Percentiles rank a stretch among this genome's conserved stretches.
Conservation (phyloP, 2,888 invertebrate genomes). For the Drosophila kokeensis region DNA sequence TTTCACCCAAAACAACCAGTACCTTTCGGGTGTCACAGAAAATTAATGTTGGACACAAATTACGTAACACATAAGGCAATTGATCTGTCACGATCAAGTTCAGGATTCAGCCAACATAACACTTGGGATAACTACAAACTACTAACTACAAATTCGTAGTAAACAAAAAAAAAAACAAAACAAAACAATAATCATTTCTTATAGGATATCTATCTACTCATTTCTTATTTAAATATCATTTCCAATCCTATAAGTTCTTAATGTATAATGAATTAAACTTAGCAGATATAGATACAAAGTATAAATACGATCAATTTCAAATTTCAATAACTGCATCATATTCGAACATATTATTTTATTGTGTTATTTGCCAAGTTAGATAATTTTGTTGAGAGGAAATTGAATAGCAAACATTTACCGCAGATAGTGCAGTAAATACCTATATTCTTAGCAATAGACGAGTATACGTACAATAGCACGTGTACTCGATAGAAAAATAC, state of each 20-base stretch:
- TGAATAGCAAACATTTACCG: background rate
- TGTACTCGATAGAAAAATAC: constrained; percentile 3
- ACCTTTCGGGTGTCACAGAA: constrained; percentile 22
- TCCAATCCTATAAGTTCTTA: background rate
- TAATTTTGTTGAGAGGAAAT: background rate
- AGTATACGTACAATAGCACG: constrained; percentile 16
- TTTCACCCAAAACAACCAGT: constrained; percentile 1
- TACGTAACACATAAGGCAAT: constrained; percentile 29
- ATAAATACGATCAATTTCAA: background rate
- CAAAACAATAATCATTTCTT: background rate
- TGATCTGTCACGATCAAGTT: constrained; percentile 9
- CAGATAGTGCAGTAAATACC: constrained; percentile 5
- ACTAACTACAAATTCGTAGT: constrained; percentile 3
- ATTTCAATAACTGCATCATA: background rate
- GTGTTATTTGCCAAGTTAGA: background rate
- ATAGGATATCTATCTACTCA: constrained; percentile 1
- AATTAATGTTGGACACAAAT: constrained; percentile 26
- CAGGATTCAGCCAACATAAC: constrained; percentile 9
- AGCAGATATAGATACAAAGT: constrained; percentile 9
- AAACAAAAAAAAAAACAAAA: background rate
- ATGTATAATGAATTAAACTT: constrained; percentile 1
- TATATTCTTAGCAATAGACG: constrained; percentile 1
- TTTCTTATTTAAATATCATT: constrained; percentile 2
- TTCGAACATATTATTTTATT: background rate
- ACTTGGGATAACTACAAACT: constrained; percentile 9